Evolutionary conservation across 1,140 invertebrate genomes (phyloP), one percentile per base, ranked within the genome.

Genomic region (Apis florea): DNA sequence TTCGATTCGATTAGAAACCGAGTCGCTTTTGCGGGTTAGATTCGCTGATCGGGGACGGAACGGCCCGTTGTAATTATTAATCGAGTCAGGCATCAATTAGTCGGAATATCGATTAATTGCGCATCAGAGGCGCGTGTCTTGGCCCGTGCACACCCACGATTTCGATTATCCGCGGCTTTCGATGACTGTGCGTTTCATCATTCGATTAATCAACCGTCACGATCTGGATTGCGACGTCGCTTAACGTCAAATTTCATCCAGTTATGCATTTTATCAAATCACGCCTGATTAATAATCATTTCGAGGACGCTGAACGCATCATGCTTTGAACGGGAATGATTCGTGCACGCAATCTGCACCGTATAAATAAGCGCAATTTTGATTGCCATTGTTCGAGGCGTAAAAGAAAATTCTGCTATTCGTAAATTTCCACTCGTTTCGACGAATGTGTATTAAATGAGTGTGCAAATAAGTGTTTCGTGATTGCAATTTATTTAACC

Each of bases 31-130:
- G 76, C 26, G 77, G 67, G 67, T 76, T 75, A 49, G 47, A n/a
- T 54, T 77, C 31, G 83, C 76, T 31, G 75, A 75, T 88, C 76
- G 74, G 78, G 85, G 81, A 75, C 79, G 83, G 82, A 72, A 84
- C 85, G 87, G 84, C 82, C 85, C 79, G 83, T 86, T 86, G 76
- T 85, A 88, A 87, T 92, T 92, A 92, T 92, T 92, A 92, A 91
- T 92, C 86, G 85, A 90, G 89, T 92, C 87, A 89, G 79, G 86
- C 85, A 87, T 91, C 91, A 90, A 92, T 92, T 91, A 91, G 85
- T 83, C 80, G 85, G 83, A 87, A 90, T 91, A 89, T 88, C 85
- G 88, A 89, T 89, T 89, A 92, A 92, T 90, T 87, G 87, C 80
- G 80, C 87, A 89, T 89, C 87, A 88, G 84, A 89, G 88, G 77